Evolutionary conservation across 2,797 vertebrate species (phyloP).

Genomic region (Nyctalus aviator): DNA sequence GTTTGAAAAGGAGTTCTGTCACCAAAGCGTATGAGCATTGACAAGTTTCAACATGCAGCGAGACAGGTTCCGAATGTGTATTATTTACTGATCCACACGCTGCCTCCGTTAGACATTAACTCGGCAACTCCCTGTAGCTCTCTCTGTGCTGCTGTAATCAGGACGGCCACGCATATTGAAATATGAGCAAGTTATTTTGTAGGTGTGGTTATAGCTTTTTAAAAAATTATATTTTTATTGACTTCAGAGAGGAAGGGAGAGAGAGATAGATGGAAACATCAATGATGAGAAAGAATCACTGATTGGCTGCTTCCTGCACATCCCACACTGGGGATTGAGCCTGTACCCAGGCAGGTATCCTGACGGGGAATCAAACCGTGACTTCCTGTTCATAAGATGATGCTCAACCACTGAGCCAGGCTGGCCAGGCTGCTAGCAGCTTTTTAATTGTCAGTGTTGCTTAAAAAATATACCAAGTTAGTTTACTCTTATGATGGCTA

Average conservation of each 20-base stretch:
- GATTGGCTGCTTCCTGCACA: no score
- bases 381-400: no score
- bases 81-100: conserved; percentile 90
- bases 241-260: no score
- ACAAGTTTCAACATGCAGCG: conserved; percentile 90
- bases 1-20: conserved; percentile 87
- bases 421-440: conserved; percentile 54
- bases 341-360: no score
- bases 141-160: conserved; percentile 86
- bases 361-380: no score
- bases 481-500: conserved; percentile 79
- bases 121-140: conserved; percentile 89
- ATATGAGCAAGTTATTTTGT: conserved; percentile 85
- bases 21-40: conserved; percentile 85
- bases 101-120: conserved; percentile 87
- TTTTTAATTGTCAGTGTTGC: conserved; percentile 87
- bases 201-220: conserved; percentile 81
- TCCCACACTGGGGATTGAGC: no score
- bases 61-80: conserved; percentile 88
- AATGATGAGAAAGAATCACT: no score
- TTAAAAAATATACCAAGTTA: conserved; percentile 76
- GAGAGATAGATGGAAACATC: no score
- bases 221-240: no score
- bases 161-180: conserved; percentile 88
- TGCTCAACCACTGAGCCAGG: no score